Conservation (phyloP, 2,888 invertebrate species). For the Calephelis perditalis region DNA sequence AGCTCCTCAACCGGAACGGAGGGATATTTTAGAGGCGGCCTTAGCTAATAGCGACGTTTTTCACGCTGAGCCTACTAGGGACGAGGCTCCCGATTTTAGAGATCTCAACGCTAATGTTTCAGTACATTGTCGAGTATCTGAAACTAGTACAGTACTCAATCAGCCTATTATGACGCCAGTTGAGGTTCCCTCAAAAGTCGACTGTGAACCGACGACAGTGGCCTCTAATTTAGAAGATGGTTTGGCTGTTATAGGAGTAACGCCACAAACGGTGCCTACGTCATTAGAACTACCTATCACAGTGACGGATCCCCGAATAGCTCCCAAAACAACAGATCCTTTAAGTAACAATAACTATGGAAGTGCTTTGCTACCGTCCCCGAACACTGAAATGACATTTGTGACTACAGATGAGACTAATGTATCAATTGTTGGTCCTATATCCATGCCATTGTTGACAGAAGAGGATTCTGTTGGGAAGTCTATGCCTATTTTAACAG, state of each 20-base stretch:
- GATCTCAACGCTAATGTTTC: slow-evolving; percentile 77
- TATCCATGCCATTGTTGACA: slow-evolving; percentile 80
- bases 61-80: slow-evolving; percentile 70
- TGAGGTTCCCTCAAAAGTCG: slow-evolving; percentile 81
- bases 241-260: slow-evolving; percentile 78
- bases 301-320: slow-evolving; percentile 86
- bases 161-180: slow-evolving; percentile 91
- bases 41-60: slow-evolving; percentile 86
- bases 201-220: slow-evolving; percentile 43
- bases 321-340: slow-evolving; percentile 71
- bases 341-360: slow-evolving; percentile 48
- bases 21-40: slow-evolving; percentile 86
- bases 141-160: slow-evolving; percentile 85
- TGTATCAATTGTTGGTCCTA: slow-evolving; percentile 50
- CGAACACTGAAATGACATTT: slow-evolving; percentile 56
- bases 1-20: slow-evolving; percentile 65
- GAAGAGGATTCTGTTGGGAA: slow-evolving; percentile 58
- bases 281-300: slow-evolving; percentile 87
- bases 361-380: slow-evolving; percentile 44
- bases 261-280: slow-evolving; percentile 79
- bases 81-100: slow-evolving; percentile 79
- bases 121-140: slow-evolving; percentile 81
- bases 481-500: slow-evolving; percentile 68
- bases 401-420: slow-evolving; percentile 51
- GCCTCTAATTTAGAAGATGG: slow-evolving; percentile 72